Base-by-base conservation (phyloP, 2,113 vertebrate species). In the Poicephalus gulielmi region DNA sequence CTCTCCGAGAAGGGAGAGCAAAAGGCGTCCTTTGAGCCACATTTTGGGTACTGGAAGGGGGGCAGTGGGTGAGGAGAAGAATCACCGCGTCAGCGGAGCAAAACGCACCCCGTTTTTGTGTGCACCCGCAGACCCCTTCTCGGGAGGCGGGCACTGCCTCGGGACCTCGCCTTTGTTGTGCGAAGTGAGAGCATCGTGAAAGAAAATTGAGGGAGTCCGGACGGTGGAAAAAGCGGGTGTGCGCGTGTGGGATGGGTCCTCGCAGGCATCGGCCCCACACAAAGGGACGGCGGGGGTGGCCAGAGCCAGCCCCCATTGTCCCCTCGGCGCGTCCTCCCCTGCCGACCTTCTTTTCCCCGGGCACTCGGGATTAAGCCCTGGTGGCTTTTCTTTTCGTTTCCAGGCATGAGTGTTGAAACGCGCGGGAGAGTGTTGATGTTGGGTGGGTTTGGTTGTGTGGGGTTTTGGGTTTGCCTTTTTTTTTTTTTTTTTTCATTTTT, bases 111-210 rank as follows among this genome's bases (percentile, higher is more conserved):
- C 67, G n/a, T 33, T 28, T 59, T 59, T 59, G 33, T n/a, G 33
- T n/a, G 86, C 71, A 86, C 66, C 73, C 57, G 30, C 28, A n/a
- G 79, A 46, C 89, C 63, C 50, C 67, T 80, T 71, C 71, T 57
- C 7, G 82, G 87, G 55, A 37, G 76, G 77, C 63, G 43, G 75
- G 57, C 85, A 73, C 47, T 93, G 90, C 96, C 83, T 80, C 23
- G 39, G 82, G 64, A 82, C 96, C 90, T 68, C 68, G 60, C 78
- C 97, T 97, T 98, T 97, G 97, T 98, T 95, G 90, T 62, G 83
- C 50, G 75, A 73, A 91, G 79, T 67, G 57, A 79, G 87, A 92
- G 93, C 63, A 23, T 69, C 78, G 53, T 8, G 74, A 60, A 89
- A 70, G 62, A 94, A 87, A n/a, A 63, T 11, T 39, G 27, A 24